A percentile compares a stretch with the other conserved stretches of the same genome.
Evolutionary conservation across 2,888 invertebrate genomes (phyloP).

Genomic region (Lutraria lutraria): DNA sequence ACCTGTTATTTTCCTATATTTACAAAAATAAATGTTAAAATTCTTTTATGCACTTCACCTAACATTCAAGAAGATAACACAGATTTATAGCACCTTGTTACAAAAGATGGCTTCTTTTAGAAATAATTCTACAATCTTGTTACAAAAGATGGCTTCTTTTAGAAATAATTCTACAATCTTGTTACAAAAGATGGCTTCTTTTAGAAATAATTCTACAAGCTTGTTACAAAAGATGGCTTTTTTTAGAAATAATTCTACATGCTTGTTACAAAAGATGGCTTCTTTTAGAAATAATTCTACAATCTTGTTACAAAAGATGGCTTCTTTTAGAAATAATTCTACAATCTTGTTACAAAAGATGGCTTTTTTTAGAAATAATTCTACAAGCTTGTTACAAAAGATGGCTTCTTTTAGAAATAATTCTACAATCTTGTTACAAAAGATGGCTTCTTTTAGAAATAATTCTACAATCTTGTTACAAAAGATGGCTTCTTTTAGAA

Average conservation of each 20-base stretch:
- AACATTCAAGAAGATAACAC: background rate
- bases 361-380: too few relatives aligned
- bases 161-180: background rate
- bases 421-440: background rate
- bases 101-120: background rate
- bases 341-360: too few relatives aligned
- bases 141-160: background rate
- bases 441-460: too few relatives aligned
- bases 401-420: too few relatives aligned
- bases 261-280: background rate
- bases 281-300: too few relatives aligned
- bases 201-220: background rate
- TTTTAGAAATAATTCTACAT: background rate
- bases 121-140: background rate
- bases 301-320: too few relatives aligned
- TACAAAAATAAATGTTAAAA: background rate
- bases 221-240: background rate
- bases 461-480: too few relatives aligned
- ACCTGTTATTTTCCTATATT: background rate
- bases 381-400: too few relatives aligned
- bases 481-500: too few relatives aligned
- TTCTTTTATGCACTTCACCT: background rate
- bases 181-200: background rate
- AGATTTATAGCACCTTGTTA: background rate
- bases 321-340: too few relatives aligned